Conservation (phyloP, 2,888 invertebrate species). For the Eupithecia exiguata region DNA sequence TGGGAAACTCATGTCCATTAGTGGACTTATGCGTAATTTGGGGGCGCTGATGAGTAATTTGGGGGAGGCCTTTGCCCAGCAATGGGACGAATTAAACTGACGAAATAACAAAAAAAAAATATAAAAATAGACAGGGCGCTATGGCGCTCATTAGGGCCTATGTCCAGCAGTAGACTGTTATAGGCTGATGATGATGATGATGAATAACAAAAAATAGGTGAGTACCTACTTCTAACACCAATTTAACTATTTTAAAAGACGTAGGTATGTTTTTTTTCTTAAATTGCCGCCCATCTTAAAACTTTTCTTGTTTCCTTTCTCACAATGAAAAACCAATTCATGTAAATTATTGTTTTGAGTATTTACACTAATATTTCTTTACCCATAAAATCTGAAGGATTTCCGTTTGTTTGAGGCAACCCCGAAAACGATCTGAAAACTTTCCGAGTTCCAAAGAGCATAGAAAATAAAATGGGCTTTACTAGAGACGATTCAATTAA, state of each 20-base stretch:
- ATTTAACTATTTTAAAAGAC: background rate
- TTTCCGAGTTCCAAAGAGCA: slow-evolving; percentile 12
- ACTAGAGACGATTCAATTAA: background rate
- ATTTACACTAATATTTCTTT: slow-evolving; percentile 16
- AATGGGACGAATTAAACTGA: no score
- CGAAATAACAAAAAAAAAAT: no score
- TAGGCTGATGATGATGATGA: no score
- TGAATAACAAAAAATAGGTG: no score
- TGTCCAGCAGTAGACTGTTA: no score
- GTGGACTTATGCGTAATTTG: no score
- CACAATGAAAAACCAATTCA: background rate
- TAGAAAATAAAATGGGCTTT: background rate
- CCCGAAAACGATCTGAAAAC: slow-evolving; percentile 28
- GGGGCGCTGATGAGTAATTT: no score
- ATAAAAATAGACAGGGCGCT: no score
- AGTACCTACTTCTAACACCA: background rate
- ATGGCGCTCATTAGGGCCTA: no score
- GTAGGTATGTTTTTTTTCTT: background rate
- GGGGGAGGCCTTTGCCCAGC: no score
- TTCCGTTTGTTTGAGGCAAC: slow-evolving; percentile 14
- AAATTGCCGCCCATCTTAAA: background rate
- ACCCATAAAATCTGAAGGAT: slow-evolving; percentile 21
- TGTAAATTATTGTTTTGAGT: background rate
- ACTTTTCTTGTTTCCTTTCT: background rate
- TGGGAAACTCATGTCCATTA: no score